Evolutionary conservation across 2,797 vertebrate genomes (phyloP).

Genomic region (Paratrypauchen microcephalus): DNA sequence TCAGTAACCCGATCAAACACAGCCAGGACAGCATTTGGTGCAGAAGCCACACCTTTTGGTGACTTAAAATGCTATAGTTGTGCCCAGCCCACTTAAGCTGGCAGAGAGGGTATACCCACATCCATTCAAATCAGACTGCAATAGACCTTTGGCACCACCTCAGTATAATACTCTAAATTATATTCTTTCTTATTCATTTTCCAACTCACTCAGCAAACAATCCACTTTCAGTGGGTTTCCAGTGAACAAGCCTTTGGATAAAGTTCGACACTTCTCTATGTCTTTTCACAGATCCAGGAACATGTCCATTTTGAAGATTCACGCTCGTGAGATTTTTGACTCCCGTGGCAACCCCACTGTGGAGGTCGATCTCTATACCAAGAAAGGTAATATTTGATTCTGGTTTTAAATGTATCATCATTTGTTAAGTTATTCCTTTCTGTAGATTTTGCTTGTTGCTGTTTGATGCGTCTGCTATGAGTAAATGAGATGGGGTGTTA

Average conservation of each 20-base stretch:
- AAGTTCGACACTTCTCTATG: constrained; percentile 1
- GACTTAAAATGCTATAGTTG: constrained; percentile 19
- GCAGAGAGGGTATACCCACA: not conserved
- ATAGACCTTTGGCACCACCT: constrained; percentile 7
- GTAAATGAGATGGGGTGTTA: constrained; percentile 53
- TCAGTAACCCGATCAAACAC: constrained; percentile 23
- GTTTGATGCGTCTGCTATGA: constrained; percentile 11
- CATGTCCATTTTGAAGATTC: constrained; percentile 93
- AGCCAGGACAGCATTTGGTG: constrained; percentile 29
- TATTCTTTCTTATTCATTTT: constrained; percentile 25
- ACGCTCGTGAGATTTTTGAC: constrained; percentile 95
- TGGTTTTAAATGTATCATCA: not conserved
- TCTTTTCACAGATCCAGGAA: constrained; percentile 72
- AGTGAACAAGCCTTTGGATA: not conserved
- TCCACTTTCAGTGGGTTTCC: not conserved
- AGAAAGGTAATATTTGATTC: constrained; percentile 81
- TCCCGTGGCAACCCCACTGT: constrained; percentile 99
- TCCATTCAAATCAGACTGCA: not conserved
- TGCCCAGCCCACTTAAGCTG: constrained; percentile 28
- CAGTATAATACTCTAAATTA: not conserved
- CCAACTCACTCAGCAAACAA: constrained; percentile 33
- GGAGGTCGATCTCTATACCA: constrained; percentile 92
- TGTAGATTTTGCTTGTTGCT: not conserved
- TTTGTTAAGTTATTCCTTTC: not conserved
- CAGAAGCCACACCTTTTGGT: constrained; percentile 53